Base-by-base conservation (phyloP, 1,140 invertebrate species). In the Calliphora vicina region DNA sequence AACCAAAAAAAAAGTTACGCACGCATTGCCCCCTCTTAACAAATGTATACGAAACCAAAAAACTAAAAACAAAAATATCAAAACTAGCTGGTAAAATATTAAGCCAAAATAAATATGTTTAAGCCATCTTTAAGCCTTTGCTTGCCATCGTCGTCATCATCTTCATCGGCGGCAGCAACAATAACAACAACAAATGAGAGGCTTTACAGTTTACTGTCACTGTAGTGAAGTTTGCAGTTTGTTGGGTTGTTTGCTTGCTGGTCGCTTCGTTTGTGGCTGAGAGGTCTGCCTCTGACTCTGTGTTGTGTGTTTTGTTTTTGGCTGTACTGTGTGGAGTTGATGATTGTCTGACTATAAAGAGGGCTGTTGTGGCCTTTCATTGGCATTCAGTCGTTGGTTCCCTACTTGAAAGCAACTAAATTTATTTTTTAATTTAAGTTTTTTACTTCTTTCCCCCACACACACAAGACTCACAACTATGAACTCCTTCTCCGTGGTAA, bases 401-500 rank as follows among this genome's bases (percentile, higher is more conserved):
- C 90, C 87, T 87, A 88, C 85, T 88, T 86, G 89, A 86, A 89
- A 88, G 88, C 88, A 89, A 87, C 87, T 87, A 90, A 89, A 90
- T 89, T 87, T 86, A 86, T 86, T 88, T 89, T 88, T 89, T 86
- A 87, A 87, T 87, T 90, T 88, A 86, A 89, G 86, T 88, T 88
- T 82, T 84, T 86, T 87, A 86, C 85, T 86, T 86, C 85, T 88
- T 84, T 86, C 85, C 88, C 88, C 86, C 74, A 78, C 74, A 35
- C 86, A 87, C 87, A 87, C 88, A 87, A 86, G 85, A 89, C 85
- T 88, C 87, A 87, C 85, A 85, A 88, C 86, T 86, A 90, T 90
- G 88, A 90, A 90, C 88, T 90, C 88, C 88, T 90, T 91, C 87
- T 87, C 90, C 88, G 88, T 89, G 89, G 89, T 90, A 90, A 90